Evolutionary conservation across 1,140 invertebrate genomes (phyloP).

Genomic region (Scaptomyza hsui): DNA sequence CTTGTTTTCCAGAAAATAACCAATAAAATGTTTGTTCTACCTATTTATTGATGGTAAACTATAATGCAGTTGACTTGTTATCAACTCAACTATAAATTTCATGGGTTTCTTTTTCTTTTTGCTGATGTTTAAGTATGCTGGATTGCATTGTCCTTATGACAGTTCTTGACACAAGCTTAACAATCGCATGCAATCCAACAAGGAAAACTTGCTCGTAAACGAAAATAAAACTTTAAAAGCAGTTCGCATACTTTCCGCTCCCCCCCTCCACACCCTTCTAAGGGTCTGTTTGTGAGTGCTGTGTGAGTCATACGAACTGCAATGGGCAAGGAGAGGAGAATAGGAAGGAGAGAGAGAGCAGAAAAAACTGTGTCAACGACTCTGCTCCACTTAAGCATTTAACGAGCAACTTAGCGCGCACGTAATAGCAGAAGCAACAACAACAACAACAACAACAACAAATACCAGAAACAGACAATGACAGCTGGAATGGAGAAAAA

Average conservation of each 20-base stretch:
- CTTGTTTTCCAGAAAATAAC: not conserved
- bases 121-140: conserved; percentile 27
- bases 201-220: conserved; percentile 49
- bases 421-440: conserved; percentile 65
- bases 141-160: conserved; percentile 40
- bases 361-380: conserved; percentile 76
- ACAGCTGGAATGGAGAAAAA: conserved; percentile 22
- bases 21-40: not conserved
- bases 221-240: conserved; percentile 54
- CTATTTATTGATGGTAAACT: conserved; percentile 28
- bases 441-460: conserved; percentile 36
- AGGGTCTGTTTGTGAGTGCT: conserved; percentile 13
- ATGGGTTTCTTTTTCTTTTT: conserved; percentile 1
- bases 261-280: conserved; percentile 4
- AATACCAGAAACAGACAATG: conserved; percentile 28
- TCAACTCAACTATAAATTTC: conserved; percentile 33
- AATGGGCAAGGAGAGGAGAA: conserved; percentile 20
- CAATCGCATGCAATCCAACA: conserved; percentile 32
- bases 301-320: conserved; percentile 67
- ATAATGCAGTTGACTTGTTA: conserved; percentile 25
- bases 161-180: conserved; percentile 39
- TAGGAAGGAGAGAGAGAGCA: too few relatives aligned
- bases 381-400: conserved; percentile 81
- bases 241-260: conserved; percentile 21
- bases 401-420: conserved; percentile 78